Conservation (phyloP, 2,888 invertebrate species). For the Oligia strigilis region DNA sequence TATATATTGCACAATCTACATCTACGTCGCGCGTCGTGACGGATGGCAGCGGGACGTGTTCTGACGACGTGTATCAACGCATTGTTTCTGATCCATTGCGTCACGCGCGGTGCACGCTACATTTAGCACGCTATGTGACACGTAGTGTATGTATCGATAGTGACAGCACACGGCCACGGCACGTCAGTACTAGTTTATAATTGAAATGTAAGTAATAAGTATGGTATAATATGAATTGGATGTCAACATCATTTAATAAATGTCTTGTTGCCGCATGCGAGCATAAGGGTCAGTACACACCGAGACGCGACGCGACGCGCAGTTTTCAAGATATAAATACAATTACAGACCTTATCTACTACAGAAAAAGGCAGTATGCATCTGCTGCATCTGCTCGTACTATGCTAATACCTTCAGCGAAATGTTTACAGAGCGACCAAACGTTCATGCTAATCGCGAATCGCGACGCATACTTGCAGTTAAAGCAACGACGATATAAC, state of each 20-base stretch:
- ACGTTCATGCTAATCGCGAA: conserved; percentile 19
- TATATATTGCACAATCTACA: neutral
- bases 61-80: neutral
- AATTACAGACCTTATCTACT: too few relatives aligned
- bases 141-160: conserved; percentile 3
- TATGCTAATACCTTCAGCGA: conserved; percentile 24
- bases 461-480: neutral
- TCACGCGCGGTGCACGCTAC: neutral
- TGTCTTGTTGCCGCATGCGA: neutral
- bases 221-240: neutral
- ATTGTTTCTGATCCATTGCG: conserved; percentile 1
- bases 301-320: too few relatives aligned
- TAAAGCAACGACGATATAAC: too few relatives aligned
- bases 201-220: conserved; percentile 6
- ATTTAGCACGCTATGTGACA: neutral
- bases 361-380: neutral
- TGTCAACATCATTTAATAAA: neutral
- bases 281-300: too few relatives aligned
- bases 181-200: neutral
- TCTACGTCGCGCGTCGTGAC: neutral
- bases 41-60: neutral
- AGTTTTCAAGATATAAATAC: too few relatives aligned
- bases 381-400: neutral
- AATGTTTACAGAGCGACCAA: conserved; percentile 19
- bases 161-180: neutral